Conservation (phyloP, 2,888 invertebrate genomes). For the Drosophila prolongata region DNA sequence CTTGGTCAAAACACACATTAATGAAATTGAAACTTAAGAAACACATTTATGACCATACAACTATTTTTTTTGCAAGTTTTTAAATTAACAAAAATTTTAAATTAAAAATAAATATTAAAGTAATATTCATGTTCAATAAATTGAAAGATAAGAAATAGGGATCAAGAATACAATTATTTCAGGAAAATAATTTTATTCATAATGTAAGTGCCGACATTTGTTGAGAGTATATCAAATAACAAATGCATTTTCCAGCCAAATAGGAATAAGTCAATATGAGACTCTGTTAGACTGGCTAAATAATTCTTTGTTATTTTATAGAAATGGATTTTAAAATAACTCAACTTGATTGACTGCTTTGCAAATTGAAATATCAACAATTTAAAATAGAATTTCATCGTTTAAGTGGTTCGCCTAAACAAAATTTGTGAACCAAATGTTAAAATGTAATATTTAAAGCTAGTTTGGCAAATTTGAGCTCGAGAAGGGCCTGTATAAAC, state of each 20-base stretch:
- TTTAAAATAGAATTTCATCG: background rate
- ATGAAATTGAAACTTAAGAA: too few species aligned
- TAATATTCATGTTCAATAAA: too few species aligned
- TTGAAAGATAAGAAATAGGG: too few species aligned
- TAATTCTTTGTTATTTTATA: conserved; percentile 7
- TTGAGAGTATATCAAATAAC: background rate
- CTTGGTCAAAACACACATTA: too few species aligned
- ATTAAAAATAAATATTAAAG: too few species aligned
- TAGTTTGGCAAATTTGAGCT: background rate
- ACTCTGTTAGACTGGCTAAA: conserved; percentile 5
- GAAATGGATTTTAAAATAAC: background rate
- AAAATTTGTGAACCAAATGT: background rate
- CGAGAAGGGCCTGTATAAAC: background rate
- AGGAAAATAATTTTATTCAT: too few species aligned
- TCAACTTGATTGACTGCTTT: conserved; percentile 9
- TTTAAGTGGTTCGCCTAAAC: too few species aligned
- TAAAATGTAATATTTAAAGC: background rate
- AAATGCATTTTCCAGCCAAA: background rate
- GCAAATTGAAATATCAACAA: background rate
- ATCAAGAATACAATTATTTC: too few species aligned
- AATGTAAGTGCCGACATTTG: background rate
- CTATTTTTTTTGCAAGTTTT: too few species aligned
- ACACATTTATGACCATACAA: too few species aligned
- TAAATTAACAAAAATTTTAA: too few species aligned
- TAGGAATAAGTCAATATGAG: conserved; percentile 7